phyloP scores from a whole-genome alignment of 2,113 vertebrate species.

The Solea solea region DNA sequence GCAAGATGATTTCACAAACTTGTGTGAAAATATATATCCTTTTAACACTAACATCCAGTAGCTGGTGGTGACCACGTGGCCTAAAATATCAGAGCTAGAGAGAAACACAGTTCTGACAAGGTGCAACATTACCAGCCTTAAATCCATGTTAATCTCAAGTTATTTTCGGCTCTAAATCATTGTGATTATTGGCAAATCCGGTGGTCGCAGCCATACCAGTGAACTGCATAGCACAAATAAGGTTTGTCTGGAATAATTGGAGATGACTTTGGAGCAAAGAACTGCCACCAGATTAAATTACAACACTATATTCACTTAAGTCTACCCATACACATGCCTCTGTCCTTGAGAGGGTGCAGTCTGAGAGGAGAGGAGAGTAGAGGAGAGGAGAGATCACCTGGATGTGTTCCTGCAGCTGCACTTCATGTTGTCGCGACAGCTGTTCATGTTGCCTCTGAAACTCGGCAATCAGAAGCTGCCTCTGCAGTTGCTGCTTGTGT shows the following conservation, averaged over 20 bases:
- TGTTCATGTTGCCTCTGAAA: slow-evolving; percentile 97
- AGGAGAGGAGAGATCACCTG: slow-evolving; percentile 79
- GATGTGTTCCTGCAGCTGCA: slow-evolving; percentile 94
- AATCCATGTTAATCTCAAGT: neutral
- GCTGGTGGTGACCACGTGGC: too few relatives aligned
- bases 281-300: slow-evolving; percentile 47
- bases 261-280: slow-evolving; percentile 41
- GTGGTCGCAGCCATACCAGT: slow-evolving; percentile 34
- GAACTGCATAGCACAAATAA: slow-evolving; percentile 14
- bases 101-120: neutral
- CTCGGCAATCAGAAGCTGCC: slow-evolving; percentile 95
- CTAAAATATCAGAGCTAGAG: neutral
- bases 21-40: too few relatives aligned
- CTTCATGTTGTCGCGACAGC: slow-evolving; percentile 95
- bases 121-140: neutral
- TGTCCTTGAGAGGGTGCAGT: slow-evolving; percentile 29
- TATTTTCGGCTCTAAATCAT: slow-evolving; percentile 44
- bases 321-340: slow-evolving; percentile 31
- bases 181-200: too few relatives aligned
- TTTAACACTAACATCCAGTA: neutral
- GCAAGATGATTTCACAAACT: too few relatives aligned
- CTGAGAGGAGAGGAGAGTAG: neutral
- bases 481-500: slow-evolving; percentile 97
- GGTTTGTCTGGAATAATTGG: slow-evolving; percentile 26
- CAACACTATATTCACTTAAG: slow-evolving; percentile 32